Evolutionary conservation across 2,888 invertebrate species (phyloP).

Genomic region (Atherix ibis): DNA sequence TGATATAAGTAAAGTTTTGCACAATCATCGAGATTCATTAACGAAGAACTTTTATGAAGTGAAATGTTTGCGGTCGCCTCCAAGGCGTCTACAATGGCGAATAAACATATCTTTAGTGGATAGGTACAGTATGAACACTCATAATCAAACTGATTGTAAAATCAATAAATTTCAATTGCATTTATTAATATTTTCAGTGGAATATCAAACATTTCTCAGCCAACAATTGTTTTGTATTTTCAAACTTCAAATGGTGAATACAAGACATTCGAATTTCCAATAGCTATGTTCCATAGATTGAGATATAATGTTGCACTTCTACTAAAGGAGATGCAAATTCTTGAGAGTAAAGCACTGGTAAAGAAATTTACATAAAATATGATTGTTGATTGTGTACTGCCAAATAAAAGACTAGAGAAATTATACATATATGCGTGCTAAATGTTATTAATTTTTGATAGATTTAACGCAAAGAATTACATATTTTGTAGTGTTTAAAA

Average conservation of each 20-base stretch:
- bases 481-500: neutral
- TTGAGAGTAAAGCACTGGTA: constrained; percentile 33
- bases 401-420: too few relatives aligned
- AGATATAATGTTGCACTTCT: constrained; percentile 36
- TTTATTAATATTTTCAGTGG: constrained; percentile 18
- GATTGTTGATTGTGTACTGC: neutral
- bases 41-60: constrained; percentile 27
- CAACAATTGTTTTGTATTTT: constrained; percentile 37
- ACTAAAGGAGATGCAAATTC: constrained; percentile 34
- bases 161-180: neutral
- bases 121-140: constrained; percentile 27
- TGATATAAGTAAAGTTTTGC: constrained; percentile 35
- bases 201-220: constrained; percentile 31
- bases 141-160: too few relatives aligned
- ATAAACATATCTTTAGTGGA: constrained; percentile 37
- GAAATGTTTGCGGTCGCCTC: constrained; percentile 30
- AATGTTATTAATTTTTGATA: neutral
- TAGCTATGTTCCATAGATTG: constrained; percentile 36
- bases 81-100: constrained; percentile 34
- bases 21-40: constrained; percentile 33
- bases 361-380: constrained; percentile 24
- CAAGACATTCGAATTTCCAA: constrained; percentile 35
- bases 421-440: too few relatives aligned
- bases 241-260: constrained; percentile 32
- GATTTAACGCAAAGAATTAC: neutral